These are phyloP conservation scores for Xyrauchen texanus DNA, from an alignment of 2,113 vertebrate genomes.

Conservation along the genomic window DNA sequence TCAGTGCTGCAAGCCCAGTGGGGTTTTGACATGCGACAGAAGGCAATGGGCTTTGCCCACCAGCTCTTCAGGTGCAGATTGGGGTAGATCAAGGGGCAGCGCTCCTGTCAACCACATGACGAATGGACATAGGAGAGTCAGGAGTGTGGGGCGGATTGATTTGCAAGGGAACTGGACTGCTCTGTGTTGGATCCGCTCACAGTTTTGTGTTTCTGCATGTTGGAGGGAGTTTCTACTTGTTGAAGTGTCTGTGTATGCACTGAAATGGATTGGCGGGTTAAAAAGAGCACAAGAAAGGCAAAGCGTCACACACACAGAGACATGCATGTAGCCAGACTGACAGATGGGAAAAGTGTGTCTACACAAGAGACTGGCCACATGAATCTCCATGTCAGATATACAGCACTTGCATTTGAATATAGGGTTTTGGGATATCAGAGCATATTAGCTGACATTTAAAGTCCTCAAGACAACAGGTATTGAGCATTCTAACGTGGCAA, in stretches of 20 bases:
- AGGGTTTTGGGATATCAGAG: background rate
- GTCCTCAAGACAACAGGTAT: too few species aligned
- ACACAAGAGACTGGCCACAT: background rate
- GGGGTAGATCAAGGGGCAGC: constrained; percentile 60
- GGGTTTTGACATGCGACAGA: constrained; percentile 78
- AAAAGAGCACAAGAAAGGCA: constrained; percentile 24
- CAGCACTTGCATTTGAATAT: constrained; percentile 20
- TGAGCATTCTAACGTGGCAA: too few species aligned
- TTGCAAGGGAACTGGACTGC: constrained; percentile 58
- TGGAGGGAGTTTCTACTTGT: constrained; percentile 68
- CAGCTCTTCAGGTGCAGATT: constrained; percentile 76
- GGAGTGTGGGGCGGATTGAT: constrained; percentile 63
- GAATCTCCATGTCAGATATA: constrained; percentile 27
- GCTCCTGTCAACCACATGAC: constrained; percentile 72
- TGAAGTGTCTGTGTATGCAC: constrained; percentile 53
- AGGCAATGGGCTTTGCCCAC: constrained; percentile 68
- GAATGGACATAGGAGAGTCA: constrained; percentile 65
- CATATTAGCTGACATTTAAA: background rate
- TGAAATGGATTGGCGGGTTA: constrained; percentile 24
- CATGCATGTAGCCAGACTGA: constrained; percentile 42
- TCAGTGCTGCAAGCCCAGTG: constrained; percentile 69
- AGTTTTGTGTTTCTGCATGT: constrained; percentile 62
- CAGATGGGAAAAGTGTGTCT: constrained; percentile 55
- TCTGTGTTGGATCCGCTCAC: constrained; percentile 49
- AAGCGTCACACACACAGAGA: constrained; percentile 29